A percentile compares a stretch with the other conserved stretches of the same genome.
These are phyloP conservation scores for Yoshiicerus persimilis DNA, from an alignment of 1,140 invertebrate species.

Conservation along the genomic window DNA sequence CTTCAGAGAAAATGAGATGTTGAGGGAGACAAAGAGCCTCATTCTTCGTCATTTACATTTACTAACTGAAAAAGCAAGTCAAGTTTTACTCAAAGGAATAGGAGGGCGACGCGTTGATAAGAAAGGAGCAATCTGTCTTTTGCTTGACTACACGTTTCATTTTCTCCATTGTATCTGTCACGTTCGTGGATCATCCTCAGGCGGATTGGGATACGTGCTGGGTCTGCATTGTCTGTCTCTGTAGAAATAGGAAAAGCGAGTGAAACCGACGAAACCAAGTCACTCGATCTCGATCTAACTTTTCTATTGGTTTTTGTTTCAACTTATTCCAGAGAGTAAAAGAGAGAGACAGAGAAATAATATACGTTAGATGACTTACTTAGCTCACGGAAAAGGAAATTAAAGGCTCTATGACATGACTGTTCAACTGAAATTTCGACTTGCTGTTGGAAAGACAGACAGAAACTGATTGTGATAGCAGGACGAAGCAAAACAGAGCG, in stretches of 20 bases:
- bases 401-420: neutral
- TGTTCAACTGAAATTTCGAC: neutral
- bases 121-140: conserved; percentile 7
- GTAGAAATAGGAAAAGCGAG: neutral
- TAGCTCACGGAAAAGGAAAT: neutral
- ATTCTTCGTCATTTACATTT: neutral
- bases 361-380: neutral
- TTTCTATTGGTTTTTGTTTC: neutral
- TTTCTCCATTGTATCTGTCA: conserved; percentile 18
- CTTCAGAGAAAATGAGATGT: neutral
- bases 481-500: neutral
- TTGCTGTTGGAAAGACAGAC: neutral
- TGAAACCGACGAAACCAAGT: neutral
- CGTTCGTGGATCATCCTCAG: conserved; percentile 20
- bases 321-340: neutral
- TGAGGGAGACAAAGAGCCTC: neutral
- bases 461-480: neutral
- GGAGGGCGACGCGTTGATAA: neutral
- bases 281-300: no score
- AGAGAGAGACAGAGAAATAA: neutral
- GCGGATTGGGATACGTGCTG: neutral
- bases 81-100: neutral
- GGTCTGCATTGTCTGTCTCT: neutral
- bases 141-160: conserved; percentile 15
- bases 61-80: neutral